Percentiles rank a stretch among this genome's conserved stretches.
These are phyloP conservation scores for Strongylocentrotus purpuratus DNA, from an alignment of 35 echinoderm and acorn worm genomes.

Conservation along the genomic window DNA sequence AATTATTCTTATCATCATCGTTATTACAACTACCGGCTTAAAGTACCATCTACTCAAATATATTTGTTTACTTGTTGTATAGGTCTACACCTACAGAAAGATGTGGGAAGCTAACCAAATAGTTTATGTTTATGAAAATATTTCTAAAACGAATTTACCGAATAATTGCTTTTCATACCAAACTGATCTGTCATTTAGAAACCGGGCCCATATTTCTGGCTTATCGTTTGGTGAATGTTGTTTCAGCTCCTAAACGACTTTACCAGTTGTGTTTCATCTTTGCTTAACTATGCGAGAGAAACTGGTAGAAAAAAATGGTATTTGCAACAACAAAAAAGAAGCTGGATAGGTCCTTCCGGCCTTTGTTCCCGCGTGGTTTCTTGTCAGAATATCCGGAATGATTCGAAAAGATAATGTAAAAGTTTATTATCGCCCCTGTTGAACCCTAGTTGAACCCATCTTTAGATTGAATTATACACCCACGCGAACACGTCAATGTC, in stretches of 20 bases:
- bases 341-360: not conserved
- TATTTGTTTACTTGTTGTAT: too few species aligned
- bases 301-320: not conserved
- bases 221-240: not conserved
- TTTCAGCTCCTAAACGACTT: not conserved
- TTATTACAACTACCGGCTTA: too few species aligned
- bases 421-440: not conserved
- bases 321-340: not conserved
- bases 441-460: too few species aligned
- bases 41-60: too few species aligned
- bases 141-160: not conserved
- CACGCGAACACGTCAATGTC: too few species aligned
- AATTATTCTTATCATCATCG: too few species aligned
- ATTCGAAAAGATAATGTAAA: constrained; percentile 35
- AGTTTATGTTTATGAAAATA: too few species aligned
- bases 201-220: not conserved
- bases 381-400: constrained; percentile 15
- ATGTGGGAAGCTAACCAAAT: too few species aligned
- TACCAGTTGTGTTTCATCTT: not conserved
- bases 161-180: too few species aligned
- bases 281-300: not conserved
- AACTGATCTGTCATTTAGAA: not conserved
- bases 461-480: too few species aligned
- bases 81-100: too few species aligned
- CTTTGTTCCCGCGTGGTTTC: constrained; percentile 17